These are phyloP conservation scores for Montifringilla adamsi DNA, from an alignment of 2,113 vertebrate species.

Conservation along the genomic window DNA sequence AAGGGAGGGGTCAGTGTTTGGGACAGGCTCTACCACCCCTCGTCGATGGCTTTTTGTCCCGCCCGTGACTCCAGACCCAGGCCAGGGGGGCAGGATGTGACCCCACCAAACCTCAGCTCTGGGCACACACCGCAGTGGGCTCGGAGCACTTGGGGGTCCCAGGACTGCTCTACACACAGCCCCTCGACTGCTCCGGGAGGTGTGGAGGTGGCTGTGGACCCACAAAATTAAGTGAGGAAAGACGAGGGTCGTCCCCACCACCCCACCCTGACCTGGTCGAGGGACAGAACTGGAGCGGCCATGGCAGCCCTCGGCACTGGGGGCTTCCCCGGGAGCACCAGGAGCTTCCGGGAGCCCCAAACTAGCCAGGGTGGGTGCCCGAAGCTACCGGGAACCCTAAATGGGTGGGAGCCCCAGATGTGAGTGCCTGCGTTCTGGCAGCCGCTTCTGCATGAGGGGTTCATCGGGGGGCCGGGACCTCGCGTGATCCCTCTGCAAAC, in stretches of 20 bases:
- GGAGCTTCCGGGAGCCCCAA: fast-evolving
- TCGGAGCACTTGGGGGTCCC: fast-evolving
- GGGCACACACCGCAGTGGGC: not conserved
- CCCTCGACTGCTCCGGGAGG: not conserved
- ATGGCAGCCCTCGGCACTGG: fast-evolving
- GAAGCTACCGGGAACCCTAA: not conserved
- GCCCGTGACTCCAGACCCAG: fast-evolving
- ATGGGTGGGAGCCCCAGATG: not conserved
- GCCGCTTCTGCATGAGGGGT: not conserved
- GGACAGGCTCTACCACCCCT: not conserved
- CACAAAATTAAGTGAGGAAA: fast-evolving
- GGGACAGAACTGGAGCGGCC: not conserved
- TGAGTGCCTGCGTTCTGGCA: fast-evolving
- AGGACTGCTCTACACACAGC: fast-evolving
- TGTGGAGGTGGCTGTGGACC: fast-evolving
- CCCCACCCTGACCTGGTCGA: fast-evolving
- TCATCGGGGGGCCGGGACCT: not conserved
- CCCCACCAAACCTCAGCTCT: fast-evolving
- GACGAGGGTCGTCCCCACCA: not conserved
- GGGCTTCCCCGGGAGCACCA: not conserved
- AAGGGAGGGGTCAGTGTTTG: not conserved
- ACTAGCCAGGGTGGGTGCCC: fast-evolving
- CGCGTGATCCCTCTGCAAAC: constrained; percentile 3
- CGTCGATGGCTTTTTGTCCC: fast-evolving
- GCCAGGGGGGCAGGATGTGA: not conserved